phyloP scores from a whole-genome alignment of 2,113 vertebrate genomes.

The Prionailurus viverrinus region DNA sequence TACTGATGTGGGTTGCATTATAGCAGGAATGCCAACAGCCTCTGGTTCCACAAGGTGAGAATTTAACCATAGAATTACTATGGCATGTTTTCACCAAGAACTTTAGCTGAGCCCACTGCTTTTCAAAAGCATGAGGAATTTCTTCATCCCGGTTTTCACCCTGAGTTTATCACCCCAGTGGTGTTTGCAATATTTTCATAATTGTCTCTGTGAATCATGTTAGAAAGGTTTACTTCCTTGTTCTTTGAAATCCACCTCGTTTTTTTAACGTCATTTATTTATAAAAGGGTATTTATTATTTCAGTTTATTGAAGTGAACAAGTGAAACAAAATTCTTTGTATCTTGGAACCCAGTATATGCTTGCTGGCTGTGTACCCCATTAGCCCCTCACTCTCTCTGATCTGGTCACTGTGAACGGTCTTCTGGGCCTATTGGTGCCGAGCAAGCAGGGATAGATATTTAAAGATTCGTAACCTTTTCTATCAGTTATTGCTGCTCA shows the following conservation, averaged over 20 bases:
- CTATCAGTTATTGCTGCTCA: background rate
- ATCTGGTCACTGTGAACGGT: background rate
- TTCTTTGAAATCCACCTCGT: slow-evolving; percentile 28
- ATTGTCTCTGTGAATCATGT: slow-evolving; percentile 7
- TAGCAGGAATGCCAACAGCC: background rate
- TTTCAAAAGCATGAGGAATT: slow-evolving; percentile 18
- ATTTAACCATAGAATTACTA: background rate
- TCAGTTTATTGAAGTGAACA: background rate
- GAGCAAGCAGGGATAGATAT: background rate
- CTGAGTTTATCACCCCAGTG: background rate
- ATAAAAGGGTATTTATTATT: slow-evolving; percentile 45
- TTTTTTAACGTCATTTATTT: slow-evolving; percentile 30
- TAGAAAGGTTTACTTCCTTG: background rate
- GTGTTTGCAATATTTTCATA: slow-evolving; percentile 4
- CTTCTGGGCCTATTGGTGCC: background rate
- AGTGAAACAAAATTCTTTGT: background rate
- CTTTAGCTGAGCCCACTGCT: background rate
- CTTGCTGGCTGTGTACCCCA: background rate
- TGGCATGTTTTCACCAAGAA: background rate
- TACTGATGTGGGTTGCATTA: background rate
- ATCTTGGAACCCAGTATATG: background rate
- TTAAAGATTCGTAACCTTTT: slow-evolving; percentile 36
- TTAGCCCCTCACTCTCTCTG: background rate
- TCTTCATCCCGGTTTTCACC: background rate
- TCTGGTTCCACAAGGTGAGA: background rate